Percentiles rank a stretch among this genome's conserved stretches.
These are phyloP conservation scores for Hestina assimilis DNA, from an alignment of 1,140 invertebrate genomes.

Conservation along the genomic window DNA sequence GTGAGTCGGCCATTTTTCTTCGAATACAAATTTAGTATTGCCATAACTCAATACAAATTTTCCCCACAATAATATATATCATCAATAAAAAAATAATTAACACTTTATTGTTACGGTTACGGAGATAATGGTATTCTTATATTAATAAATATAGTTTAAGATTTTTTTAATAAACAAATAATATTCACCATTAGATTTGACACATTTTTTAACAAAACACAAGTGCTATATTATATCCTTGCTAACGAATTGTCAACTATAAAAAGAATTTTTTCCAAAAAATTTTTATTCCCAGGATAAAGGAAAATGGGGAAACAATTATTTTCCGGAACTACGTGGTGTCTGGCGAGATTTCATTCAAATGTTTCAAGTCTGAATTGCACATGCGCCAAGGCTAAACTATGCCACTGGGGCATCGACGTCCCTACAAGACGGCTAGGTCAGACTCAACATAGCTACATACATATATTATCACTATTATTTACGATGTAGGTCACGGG, in stretches of 20 bases:
- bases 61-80: not conserved
- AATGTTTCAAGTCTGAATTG: slow-evolving; percentile 35
- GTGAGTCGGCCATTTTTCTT: slow-evolving; percentile 70
- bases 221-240: too few species aligned
- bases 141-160: too few species aligned
- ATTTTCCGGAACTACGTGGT: slow-evolving; percentile 16
- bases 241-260: too few species aligned
- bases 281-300: slow-evolving; percentile 23
- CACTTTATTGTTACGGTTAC: too few species aligned
- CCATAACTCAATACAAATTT: slow-evolving; percentile 27
- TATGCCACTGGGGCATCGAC: slow-evolving; percentile 68
- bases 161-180: too few species aligned
- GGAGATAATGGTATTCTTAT: too few species aligned
- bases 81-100: slow-evolving; percentile 1
- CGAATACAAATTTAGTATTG: slow-evolving; percentile 39
- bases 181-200: too few species aligned
- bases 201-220: too few species aligned
- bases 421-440: slow-evolving; percentile 50
- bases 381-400: slow-evolving; percentile 54
- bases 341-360: slow-evolving; percentile 42
- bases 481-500: slow-evolving; percentile 56
- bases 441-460: slow-evolving; percentile 49
- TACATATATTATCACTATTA: too few species aligned
- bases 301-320: slow-evolving; percentile 3
- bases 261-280: too few species aligned